Evolutionary conservation across 2,888 invertebrate species (phyloP), one percentile per base, ranked within the genome.

Genomic region (Rhodophaea formosa): DNA sequence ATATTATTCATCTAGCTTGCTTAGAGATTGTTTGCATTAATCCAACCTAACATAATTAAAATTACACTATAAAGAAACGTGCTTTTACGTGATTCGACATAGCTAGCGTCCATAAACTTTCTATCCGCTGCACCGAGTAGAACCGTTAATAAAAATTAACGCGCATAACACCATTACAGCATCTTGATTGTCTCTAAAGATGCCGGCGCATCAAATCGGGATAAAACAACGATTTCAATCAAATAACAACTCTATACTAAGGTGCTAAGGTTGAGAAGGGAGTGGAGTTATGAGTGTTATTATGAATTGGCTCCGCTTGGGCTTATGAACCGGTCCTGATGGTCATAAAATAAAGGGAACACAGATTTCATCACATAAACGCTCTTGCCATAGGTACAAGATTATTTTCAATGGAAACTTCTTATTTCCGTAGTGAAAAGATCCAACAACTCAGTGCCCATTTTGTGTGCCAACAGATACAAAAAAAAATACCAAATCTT

Each of bases 261-360:
- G 8, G 23, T 2, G 3, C 8, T 44, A 56, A 58, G 23, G 47
- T 59, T 58, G 56, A 59, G 8, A 39, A 39, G n/a, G 39, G 12
- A 39, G n/a, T 39, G n/a, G 10, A 12, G 39, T 6, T 39, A 39
- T 39, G 39, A 39, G 49, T 15, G 5, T 82, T 82, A 84, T 84
- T 83, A 84, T 76, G 80, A 81, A 84, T 84, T 83, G 81, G 81
- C 72, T 66, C 73, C 80, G 81, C 71, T 15, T 78, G 53, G 58
- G 61, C 52, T 59, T 56, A 60, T 47, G 61, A 71, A 66, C 65
- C 69, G 67, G 70, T 64, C 64, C 61, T 58, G 62, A 61, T 57
- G 62, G 39, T 60, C 62, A 62, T n/a, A 39, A 39, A 39, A n/a
- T 39, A 39, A 12, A 39, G 39, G 8, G 12, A n/a, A n/a, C n/a